These are phyloP conservation scores for Rhynchotus rufescens DNA, from an alignment of 2,797 vertebrate genomes.

Conservation along the genomic window DNA sequence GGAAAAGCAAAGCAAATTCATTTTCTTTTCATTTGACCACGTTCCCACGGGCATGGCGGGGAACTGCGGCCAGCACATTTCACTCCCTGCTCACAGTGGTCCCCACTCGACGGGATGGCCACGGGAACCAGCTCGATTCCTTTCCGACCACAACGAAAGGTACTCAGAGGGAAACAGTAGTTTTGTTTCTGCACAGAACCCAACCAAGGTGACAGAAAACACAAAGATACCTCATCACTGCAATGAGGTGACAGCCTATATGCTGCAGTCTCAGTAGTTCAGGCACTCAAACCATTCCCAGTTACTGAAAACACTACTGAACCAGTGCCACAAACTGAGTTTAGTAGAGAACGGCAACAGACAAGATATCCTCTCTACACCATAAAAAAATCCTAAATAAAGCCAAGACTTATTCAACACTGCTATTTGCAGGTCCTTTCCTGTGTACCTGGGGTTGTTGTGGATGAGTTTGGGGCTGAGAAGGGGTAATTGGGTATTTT, in stretches of 20 bases:
- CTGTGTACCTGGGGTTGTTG: not conserved
- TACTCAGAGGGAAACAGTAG: not conserved
- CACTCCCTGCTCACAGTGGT: accelerated
- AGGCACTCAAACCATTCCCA: not conserved
- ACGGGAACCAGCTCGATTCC: not conserved
- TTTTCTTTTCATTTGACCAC: not conserved
- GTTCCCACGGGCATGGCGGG: not conserved
- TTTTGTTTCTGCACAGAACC: not conserved
- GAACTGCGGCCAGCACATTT: not conserved
- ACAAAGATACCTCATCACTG: not conserved
- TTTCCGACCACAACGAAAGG: not conserved
- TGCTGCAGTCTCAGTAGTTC: not conserved
- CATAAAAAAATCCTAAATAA: not conserved
- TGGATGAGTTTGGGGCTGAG: too few species aligned
- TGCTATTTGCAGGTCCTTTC: accelerated
- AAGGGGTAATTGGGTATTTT: not conserved
- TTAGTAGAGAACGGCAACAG: not conserved
- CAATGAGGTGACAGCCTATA: not conserved
- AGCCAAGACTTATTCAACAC: not conserved
- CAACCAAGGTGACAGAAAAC: not conserved
- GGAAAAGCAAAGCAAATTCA: not conserved
- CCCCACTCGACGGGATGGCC: not conserved
- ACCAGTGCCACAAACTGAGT: not conserved
- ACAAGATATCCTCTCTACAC: not conserved
- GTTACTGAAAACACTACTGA: not conserved